phyloP scores from a whole-genome alignment of 2,113 vertebrate species.

The Pituophis catenifer region DNA sequence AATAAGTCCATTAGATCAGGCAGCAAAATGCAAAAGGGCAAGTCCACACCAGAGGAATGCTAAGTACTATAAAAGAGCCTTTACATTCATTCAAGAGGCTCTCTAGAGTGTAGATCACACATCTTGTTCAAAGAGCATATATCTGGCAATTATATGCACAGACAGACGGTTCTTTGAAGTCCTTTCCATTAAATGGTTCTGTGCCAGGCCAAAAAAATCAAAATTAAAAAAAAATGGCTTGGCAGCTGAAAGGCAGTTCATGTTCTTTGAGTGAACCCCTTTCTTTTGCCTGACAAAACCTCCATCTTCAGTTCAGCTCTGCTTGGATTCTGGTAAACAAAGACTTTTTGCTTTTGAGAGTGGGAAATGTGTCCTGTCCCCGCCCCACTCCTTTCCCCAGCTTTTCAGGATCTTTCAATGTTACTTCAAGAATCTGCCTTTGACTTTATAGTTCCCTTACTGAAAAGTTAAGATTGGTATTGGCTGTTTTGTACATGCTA shows the following conservation, averaged over 20 bases:
- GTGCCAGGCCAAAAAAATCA: not conserved
- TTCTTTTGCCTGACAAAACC: not conserved
- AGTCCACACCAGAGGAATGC: not conserved
- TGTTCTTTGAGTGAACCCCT: too few relatives aligned
- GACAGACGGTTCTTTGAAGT: not conserved
- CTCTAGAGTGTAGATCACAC: not conserved
- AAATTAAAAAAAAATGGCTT: not conserved
- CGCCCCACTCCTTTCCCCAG: too few relatives aligned
- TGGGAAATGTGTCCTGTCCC: too few relatives aligned
- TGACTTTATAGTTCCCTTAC: not conserved
- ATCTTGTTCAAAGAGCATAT: not conserved
- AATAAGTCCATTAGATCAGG: not conserved
- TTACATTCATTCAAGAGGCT: too few relatives aligned
- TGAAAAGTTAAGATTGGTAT: not conserved
- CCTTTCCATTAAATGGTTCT: too few relatives aligned
- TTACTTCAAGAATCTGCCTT: not conserved
- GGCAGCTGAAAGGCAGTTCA: not conserved
- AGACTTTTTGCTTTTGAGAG: not conserved
- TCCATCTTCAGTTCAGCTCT: not conserved
- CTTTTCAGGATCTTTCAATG: not conserved
- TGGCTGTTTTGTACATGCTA: not conserved
- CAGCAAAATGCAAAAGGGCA: not conserved
- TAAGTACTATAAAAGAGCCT: not conserved
- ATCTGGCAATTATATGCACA: not conserved
- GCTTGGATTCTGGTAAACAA: not conserved